Base-by-base conservation (phyloP, 2,797 vertebrate genomes). In the Rhinatrema bivittatum region DNA sequence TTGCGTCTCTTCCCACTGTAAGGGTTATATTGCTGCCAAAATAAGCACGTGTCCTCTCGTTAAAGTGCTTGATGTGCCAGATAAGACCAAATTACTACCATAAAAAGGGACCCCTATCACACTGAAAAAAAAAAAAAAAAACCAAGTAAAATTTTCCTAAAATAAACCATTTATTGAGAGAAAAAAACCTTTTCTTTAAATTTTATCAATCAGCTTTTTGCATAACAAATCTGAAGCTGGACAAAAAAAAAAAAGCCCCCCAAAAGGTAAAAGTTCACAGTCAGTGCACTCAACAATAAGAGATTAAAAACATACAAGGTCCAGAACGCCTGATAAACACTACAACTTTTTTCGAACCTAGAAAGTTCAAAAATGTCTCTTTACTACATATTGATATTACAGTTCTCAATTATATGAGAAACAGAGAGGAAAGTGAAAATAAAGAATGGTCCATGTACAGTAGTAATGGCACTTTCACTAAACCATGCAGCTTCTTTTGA, bases 401-500 rank as follows among this genome's bases (percentile, higher is more conserved):
- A 37, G 60, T 62, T 70, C 74, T 77, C 76, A 62, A 7, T 63
- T 60, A 48, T 65, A 28, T 52, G 47, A 72, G 73, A 67, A 62
- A 62, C 24, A 3, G 43, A 3, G 61, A 62, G 55, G 53, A 48
- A 62, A 43, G 46, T 61, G 64, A 64, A 69, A 62, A 62, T 41
- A 66, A 65, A 47, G 38, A 37, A 56, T 59, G 73, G 74, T 78
- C 85, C 81, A 43, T 74, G 52, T 74, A 81, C 85, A 87, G 84
- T 86, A 86, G 84, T 85, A 77, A 86, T 79, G 72, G 78, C 78
- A 72, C 72, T 79, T 68, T 60, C 79, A 81, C 68, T 51, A 65
- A 69, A 74, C 83, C 90, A 89, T 85, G 74, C 63, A 86, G 86
- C 87, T 84, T 92, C 88, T 87, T 90, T 82, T 87, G 75, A 85